phyloP scores from a whole-genome alignment of 2,113 vertebrate species.

The Fukomys damarensis region DNA sequence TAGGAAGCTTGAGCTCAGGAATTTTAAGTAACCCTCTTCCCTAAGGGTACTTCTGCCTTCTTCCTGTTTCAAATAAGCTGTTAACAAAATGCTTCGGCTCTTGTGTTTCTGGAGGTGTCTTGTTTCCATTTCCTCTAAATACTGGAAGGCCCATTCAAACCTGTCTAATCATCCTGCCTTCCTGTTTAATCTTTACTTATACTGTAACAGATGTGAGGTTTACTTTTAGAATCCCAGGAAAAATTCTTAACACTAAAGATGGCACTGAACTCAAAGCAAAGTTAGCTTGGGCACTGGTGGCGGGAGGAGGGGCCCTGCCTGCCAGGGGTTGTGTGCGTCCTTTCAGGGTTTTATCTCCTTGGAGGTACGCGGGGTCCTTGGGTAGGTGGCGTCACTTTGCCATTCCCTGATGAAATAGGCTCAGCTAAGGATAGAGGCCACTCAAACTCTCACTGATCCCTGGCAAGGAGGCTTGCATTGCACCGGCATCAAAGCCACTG shows the following conservation, averaged over 20 bases:
- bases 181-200: neutral
- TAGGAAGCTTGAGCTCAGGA: neutral
- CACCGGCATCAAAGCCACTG: neutral
- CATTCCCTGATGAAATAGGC: neutral
- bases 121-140: constrained; percentile 20
- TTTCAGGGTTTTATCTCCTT: neutral
- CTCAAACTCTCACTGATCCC: neutral
- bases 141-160: neutral
- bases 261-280: fast-evolving
- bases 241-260: neutral
- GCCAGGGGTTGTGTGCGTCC: neutral
- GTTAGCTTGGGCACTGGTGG: neutral
- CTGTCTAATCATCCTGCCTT: neutral
- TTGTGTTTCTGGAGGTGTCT: neutral
- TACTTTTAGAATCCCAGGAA: neutral
- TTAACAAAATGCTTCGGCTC: neutral
- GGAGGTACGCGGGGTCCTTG: neutral
- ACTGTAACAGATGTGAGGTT: neutral
- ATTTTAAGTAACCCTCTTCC: neutral
- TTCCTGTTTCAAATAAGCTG: neutral
- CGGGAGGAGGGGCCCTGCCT: neutral
- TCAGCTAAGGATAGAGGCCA: neutral
- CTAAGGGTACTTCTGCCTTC: neutral
- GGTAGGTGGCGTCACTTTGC: neutral
- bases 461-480: neutral